Conservation (phyloP, 2,113 vertebrate genomes). For the Myiopsitta monachus region DNA sequence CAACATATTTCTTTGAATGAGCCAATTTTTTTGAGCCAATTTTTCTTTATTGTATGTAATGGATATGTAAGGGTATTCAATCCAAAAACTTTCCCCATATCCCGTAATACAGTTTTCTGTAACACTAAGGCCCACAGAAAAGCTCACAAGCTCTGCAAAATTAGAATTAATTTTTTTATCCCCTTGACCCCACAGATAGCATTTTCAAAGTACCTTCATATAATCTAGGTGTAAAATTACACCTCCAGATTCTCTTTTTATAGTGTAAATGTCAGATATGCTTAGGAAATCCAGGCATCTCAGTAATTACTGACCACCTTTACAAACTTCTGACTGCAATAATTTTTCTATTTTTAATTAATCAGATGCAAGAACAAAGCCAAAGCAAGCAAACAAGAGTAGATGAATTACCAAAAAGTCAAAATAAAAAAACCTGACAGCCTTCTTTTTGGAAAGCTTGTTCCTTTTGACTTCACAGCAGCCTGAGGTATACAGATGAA, state of each 20-base stretch:
- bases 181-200: neutral
- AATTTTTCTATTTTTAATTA: neutral
- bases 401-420: neutral
- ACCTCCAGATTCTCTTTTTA: neutral
- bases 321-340: neutral
- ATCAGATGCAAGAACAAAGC: neutral
- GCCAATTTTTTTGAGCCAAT: neutral
- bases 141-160: neutral
- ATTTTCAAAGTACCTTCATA: neutral
- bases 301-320: neutral
- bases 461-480: neutral
- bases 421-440: neutral
- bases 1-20: neutral
- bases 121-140: neutral
- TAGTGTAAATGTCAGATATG: neutral
- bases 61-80: neutral
- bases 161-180: neutral
- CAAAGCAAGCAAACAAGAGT: neutral
- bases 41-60: neutral
- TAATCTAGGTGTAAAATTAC: neutral
- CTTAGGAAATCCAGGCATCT: neutral
- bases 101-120: neutral
- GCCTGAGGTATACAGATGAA: neutral
- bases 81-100: neutral
- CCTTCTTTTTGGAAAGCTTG: neutral